These are phyloP conservation scores for Garra rufa DNA, from an alignment of 2,113 vertebrate genomes.

Conservation along the genomic window DNA sequence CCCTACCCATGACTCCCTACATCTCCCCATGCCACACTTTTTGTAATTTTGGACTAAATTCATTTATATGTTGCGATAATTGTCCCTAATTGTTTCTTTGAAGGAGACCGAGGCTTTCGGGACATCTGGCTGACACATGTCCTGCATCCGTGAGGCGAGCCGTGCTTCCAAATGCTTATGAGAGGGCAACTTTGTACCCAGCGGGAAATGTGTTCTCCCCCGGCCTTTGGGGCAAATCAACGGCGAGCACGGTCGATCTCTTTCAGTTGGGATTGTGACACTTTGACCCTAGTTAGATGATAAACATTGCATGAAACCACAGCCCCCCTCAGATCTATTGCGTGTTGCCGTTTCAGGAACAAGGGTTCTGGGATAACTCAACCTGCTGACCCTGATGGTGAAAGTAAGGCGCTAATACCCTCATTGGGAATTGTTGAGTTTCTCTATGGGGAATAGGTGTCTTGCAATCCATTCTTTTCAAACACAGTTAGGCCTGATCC, in stretches of 20 bases:
- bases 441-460: slow-evolving; percentile 36
- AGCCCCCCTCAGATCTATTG: not conserved
- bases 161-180: slow-evolving; percentile 33
- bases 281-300: slow-evolving; percentile 44
- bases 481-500: slow-evolving; percentile 64
- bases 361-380: slow-evolving; percentile 23
- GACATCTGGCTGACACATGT: slow-evolving; percentile 78
- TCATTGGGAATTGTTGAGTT: slow-evolving; percentile 9
- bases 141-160: not conserved
- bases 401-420: slow-evolving; percentile 48
- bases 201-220: slow-evolving; percentile 66
- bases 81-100: slow-evolving; percentile 82
- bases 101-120: slow-evolving; percentile 66
- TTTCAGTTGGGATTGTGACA: slow-evolving; percentile 24
- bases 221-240: slow-evolving; percentile 58
- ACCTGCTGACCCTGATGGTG: slow-evolving; percentile 26
- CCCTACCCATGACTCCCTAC: slow-evolving; percentile 10
- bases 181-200: slow-evolving; percentile 67
- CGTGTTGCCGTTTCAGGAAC: slow-evolving; percentile 10
- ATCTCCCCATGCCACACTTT: slow-evolving; percentile 64
- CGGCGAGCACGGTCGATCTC: slow-evolving; percentile 23
- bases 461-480: slow-evolving; percentile 62
- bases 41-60: slow-evolving; percentile 79
- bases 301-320: slow-evolving; percentile 32
- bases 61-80: slow-evolving; percentile 81